These are phyloP conservation scores for Pseudomyrmex gracilis DNA, from an alignment of 1,140 invertebrate species.

Conservation along the genomic window DNA sequence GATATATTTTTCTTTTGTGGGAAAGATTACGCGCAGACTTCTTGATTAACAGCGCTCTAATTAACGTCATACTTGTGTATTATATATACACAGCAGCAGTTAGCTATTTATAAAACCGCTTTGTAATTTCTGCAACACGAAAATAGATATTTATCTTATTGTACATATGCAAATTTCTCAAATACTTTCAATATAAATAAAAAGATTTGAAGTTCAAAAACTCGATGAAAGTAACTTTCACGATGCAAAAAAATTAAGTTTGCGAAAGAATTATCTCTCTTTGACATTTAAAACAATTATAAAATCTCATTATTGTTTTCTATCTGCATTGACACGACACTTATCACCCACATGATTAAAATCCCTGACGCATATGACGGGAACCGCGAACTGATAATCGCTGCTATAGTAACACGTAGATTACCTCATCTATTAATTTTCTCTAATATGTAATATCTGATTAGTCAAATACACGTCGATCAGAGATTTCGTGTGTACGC, in stretches of 20 bases:
- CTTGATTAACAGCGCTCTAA: constrained; percentile 45
- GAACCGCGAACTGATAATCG: too few relatives aligned
- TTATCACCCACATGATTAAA: background rate
- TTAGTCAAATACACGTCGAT: background rate
- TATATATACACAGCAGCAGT: background rate
- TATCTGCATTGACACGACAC: background rate
- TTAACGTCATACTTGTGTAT: constrained; percentile 34
- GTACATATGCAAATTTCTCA: background rate
- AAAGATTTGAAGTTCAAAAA: too few relatives aligned
- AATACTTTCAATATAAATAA: background rate
- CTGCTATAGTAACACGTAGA: background rate
- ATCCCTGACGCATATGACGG: background rate
- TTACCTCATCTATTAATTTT: background rate
- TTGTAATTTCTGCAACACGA: constrained; percentile 6
- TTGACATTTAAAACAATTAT: background rate
- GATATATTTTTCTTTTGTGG: constrained; percentile 31
- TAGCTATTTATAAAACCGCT: background rate
- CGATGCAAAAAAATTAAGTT: background rate
- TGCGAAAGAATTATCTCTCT: background rate
- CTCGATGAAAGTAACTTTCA: background rate
- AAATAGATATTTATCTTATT: constrained; percentile 18
- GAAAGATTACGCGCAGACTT: constrained; percentile 30
- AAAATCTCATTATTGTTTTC: background rate
- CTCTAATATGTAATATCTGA: too few relatives aligned
- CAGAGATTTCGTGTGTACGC: background rate